Percentiles rank a stretch among this genome's conserved stretches.
Evolutionary conservation across 1,140 invertebrate genomes (phyloP).

Genomic region (Amphibalanus amphitrite): DNA sequence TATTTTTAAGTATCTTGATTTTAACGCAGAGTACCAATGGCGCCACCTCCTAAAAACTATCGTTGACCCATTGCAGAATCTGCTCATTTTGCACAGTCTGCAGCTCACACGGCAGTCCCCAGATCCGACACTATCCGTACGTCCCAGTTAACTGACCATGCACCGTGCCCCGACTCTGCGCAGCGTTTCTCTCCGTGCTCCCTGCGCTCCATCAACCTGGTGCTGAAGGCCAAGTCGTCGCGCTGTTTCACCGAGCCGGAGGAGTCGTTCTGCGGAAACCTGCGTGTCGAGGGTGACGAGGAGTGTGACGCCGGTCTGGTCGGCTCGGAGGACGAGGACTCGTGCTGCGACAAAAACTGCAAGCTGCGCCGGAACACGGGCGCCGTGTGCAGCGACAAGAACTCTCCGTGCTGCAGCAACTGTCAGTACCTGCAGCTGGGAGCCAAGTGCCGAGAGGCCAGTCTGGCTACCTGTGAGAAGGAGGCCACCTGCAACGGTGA

Average conservation of each 20-base stretch:
- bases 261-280: slow-evolving; percentile 85
- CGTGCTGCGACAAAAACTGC: slow-evolving; percentile 83
- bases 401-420: slow-evolving; percentile 79
- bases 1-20: too few species aligned
- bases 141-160: too few species aligned
- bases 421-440: slow-evolving; percentile 59
- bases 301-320: slow-evolving; percentile 86
- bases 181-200: slow-evolving; percentile 90
- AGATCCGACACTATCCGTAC: too few species aligned
- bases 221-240: slow-evolving; percentile 75
- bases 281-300: slow-evolving; percentile 80
- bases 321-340: slow-evolving; percentile 76
- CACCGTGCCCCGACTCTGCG: too few species aligned
- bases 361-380: slow-evolving; percentile 49
- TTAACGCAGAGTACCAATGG: too few species aligned
- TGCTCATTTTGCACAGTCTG: too few species aligned
- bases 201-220: slow-evolving; percentile 74
- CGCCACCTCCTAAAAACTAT: too few species aligned
- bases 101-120: too few species aligned
- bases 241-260: slow-evolving; percentile 85
- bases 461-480: slow-evolving; percentile 74
- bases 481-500: slow-evolving; percentile 32
- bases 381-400: slow-evolving; percentile 82
- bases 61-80: too few species aligned
- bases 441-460: slow-evolving; percentile 66